These are phyloP conservation scores for Mellilla xanthometata DNA, from an alignment of 2,888 invertebrate genomes.

Conservation along the genomic window DNA sequence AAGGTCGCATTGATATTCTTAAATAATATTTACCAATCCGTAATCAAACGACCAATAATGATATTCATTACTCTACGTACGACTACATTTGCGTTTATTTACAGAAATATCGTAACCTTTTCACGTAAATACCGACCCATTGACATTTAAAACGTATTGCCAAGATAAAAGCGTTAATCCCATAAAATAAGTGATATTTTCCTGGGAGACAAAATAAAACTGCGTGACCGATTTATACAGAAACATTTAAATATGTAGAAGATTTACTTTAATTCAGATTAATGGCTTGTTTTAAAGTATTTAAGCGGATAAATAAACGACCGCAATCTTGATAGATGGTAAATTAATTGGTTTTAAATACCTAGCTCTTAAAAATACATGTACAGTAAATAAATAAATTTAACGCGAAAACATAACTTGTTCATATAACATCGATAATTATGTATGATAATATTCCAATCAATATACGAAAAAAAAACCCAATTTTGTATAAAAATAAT, in stretches of 20 bases:
- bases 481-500: too few relatives aligned
- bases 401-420: too few relatives aligned
- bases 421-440: too few relatives aligned
- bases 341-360: constrained; percentile 13
- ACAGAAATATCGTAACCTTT: constrained; percentile 29
- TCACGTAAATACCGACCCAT: constrained; percentile 16
- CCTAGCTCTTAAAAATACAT: too few relatives aligned
- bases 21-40: constrained; percentile 1
- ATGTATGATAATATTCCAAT: too few relatives aligned
- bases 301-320: constrained; percentile 17
- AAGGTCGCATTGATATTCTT: background rate
- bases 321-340: constrained; percentile 26
- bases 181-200: constrained; percentile 18
- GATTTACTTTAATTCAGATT: background rate
- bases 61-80: constrained; percentile 10
- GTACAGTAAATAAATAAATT: too few relatives aligned
- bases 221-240: too few relatives aligned
- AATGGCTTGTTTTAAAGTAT: background rate
- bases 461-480: too few relatives aligned
- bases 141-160: constrained; percentile 28
- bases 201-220: too few relatives aligned
- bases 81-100: constrained; percentile 18
- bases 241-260: background rate
- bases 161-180: constrained; percentile 15
- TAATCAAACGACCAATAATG: background rate